phyloP scores from a whole-genome alignment of 2,888 invertebrate species.

The Leptinotarsa rubiginosa region DNA sequence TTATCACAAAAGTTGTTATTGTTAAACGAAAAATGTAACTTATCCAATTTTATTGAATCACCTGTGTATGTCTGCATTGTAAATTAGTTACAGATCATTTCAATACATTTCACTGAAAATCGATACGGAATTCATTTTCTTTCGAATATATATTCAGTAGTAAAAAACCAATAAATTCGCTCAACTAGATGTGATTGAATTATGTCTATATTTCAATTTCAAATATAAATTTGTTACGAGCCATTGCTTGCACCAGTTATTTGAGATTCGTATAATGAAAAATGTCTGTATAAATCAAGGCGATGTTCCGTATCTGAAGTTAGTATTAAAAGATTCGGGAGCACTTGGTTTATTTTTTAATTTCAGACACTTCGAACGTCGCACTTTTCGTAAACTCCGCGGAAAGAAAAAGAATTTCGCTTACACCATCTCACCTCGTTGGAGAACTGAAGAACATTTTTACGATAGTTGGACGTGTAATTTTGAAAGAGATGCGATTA shows the following conservation, averaged over 20 bases:
- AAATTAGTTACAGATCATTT: too few species aligned
- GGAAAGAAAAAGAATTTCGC: background rate
- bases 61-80: too few species aligned
- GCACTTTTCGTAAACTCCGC: constrained; percentile 30
- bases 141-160: background rate
- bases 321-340: constrained; percentile 53
- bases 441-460: background rate
- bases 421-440: constrained; percentile 1
- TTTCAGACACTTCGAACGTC: constrained; percentile 32
- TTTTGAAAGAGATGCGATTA: background rate
- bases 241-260: constrained; percentile 54
- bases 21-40: too few species aligned
- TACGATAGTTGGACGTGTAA: background rate
- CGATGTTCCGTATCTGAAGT: constrained; percentile 36
- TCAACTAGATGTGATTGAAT: constrained; percentile 52
- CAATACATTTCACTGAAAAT: background rate
- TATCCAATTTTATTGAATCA: too few species aligned
- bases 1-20: too few species aligned
- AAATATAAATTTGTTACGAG: constrained; percentile 57
- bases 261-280: constrained; percentile 57
- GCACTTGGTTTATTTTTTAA: constrained; percentile 37
- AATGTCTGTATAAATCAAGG: constrained; percentile 59
- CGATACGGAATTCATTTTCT: background rate
- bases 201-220: constrained; percentile 55
- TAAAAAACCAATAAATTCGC: constrained; percentile 14